Evolutionary conservation across 2,797 vertebrate genomes (phyloP), one percentile per base, ranked within the genome.

Genomic region (Pyrrhura leucotis): DNA sequence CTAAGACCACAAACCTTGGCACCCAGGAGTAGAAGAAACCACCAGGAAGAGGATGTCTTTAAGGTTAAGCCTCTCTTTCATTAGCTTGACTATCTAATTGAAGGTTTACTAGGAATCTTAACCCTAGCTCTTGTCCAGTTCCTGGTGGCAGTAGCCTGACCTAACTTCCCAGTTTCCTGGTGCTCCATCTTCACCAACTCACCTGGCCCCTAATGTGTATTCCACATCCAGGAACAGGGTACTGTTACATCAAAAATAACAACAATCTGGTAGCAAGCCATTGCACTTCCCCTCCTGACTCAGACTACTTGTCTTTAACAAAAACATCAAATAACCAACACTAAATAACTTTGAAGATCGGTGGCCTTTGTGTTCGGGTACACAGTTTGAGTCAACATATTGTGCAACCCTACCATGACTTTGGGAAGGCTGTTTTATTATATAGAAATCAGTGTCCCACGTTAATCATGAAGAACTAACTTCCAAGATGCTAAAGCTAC

Each of bases 161-260:
- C 84, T 94, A 87, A 92, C 81, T 87, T 90, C 29, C 56, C 44
- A 6, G 54, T 77, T 92, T 72, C 90, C 92, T 37, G 35, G 45
- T 58, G 74, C 59, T 90, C 74, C 63, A 31, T 87, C 67, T 77
- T 44, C 86, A 87, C n/a, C 54, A 35, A 35, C 9, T 84, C 89
- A 93, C 68, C 91, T 87, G 86, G 89, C 90, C 66, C 81, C 68
- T 79, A 65, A 7, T 14, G 28, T 11, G 1, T 67, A 74, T 47
- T 85, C 26, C 90, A 72, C 67, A 91, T 74, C 54, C 80, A 89
- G 92, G 81, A 93, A 90, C 7, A 9, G 75, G 72, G 76, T 81
- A 61, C 72, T 74, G 85, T 89, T 91, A 89, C 79, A 35, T 88
- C 74, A 81, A 94, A 95, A 95, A 91, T 69, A 95, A 85, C 78